phyloP scores from a whole-genome alignment of 2,888 invertebrate species.

The Gastracanthus pulcherrimus region DNA sequence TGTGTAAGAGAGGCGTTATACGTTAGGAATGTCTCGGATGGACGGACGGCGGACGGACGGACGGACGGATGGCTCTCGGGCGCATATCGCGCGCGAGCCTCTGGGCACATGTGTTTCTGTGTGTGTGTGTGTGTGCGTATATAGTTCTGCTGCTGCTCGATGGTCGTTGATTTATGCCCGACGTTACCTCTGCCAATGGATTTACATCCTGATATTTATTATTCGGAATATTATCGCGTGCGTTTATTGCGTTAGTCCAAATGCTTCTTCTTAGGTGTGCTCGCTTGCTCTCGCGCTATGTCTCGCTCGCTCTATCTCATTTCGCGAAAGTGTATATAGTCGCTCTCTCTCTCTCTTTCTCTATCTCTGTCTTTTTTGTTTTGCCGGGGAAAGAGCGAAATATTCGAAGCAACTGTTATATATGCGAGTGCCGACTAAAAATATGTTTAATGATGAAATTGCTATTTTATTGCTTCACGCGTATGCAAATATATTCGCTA shows the following conservation, averaged over 20 bases:
- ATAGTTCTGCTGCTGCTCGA: slow-evolving; percentile 57
- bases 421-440: neutral
- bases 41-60: slow-evolving; percentile 66
- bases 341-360: neutral
- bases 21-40: slow-evolving; percentile 65
- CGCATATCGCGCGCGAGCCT: slow-evolving; percentile 48
- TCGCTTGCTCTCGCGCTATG: neutral
- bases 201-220: slow-evolving; percentile 77
- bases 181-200: slow-evolving; percentile 77
- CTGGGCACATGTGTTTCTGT: slow-evolving; percentile 10
- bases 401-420: neutral
- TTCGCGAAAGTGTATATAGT: neutral
- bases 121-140: neutral
- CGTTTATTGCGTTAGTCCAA: slow-evolving; percentile 74
- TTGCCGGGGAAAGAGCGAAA: neutral
- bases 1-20: slow-evolving; percentile 61
- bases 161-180: slow-evolving; percentile 74
- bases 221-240: slow-evolving; percentile 76
- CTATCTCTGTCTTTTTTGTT: neutral
- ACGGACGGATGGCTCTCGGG: slow-evolving; percentile 64
- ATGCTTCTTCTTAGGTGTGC: slow-evolving; percentile 7
- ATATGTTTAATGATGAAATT: neutral
- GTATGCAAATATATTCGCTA: neutral
- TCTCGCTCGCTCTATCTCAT: slow-evolving; percentile 7
- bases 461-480: neutral